Evolutionary conservation across 2,113 vertebrate genomes (phyloP).

Genomic region (Alouatta palliata): DNA sequence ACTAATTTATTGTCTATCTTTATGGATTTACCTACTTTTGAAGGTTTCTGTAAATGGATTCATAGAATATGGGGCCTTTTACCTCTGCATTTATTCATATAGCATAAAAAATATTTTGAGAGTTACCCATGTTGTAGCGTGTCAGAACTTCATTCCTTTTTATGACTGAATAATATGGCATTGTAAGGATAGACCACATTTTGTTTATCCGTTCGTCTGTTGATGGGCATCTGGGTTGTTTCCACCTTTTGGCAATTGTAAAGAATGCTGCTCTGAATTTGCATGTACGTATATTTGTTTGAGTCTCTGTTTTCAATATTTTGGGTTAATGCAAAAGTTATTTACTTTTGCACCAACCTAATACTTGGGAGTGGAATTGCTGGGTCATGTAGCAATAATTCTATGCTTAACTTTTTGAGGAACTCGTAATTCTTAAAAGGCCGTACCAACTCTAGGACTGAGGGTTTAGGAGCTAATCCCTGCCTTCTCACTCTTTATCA

Average conservation of each 20-base stretch:
- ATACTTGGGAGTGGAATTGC: not conserved
- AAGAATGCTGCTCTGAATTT: not conserved
- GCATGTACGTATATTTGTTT: not conserved
- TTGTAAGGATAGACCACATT: fast-evolving
- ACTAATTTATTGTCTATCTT: too few species aligned
- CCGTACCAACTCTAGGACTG: not conserved
- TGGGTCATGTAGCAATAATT: not conserved
- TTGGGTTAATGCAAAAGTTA: not conserved
- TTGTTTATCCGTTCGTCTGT: not conserved
- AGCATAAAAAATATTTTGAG: not conserved
- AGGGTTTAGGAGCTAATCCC: not conserved
- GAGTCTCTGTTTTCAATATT: not conserved
- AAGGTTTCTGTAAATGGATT: not conserved
- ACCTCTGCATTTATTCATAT: not conserved
- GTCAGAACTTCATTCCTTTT: not conserved
- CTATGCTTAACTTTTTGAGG: not conserved
- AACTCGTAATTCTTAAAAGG: not conserved
- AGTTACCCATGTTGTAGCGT: not conserved
- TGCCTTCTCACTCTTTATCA: not conserved
- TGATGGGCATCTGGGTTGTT: not conserved
- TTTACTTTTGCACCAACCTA: not conserved
- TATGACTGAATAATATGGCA: fast-evolving
- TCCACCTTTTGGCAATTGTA: not conserved
- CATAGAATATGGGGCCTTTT: fast-evolving
- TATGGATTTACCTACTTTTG: not conserved